A percentile compares a stretch with the other conserved stretches of the same genome.
Conservation (phyloP, 2,888 invertebrate genomes). For the Adelphocoris suturalis region DNA sequence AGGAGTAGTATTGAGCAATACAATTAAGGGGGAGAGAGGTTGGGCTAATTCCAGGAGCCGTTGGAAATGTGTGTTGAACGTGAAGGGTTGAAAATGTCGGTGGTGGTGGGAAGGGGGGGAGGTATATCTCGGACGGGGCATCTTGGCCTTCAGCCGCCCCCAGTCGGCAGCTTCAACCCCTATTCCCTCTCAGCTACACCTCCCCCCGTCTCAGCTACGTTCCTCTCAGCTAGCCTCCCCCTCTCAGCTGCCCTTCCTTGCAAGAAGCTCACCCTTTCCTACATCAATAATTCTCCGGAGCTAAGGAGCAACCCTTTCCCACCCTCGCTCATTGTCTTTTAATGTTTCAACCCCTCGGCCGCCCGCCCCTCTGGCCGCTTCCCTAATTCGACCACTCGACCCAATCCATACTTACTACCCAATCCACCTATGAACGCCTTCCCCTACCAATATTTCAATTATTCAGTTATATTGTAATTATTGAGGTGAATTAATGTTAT, state of each 20-base stretch:
- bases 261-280: conserved; percentile 56
- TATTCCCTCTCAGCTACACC: background rate
- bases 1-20: conserved; percentile 69
- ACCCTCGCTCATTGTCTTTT: conserved; percentile 70
- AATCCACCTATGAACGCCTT: background rate
- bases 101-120: background rate
- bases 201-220: background rate
- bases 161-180: background rate
- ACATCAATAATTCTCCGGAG: conserved; percentile 69
- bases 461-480: no score
- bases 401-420: conserved; percentile 42
- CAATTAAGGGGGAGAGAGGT: conserved; percentile 61
- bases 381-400: conserved; percentile 17
- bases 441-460: background rate
- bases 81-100: conserved; percentile 39
- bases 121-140: conserved; percentile 69
- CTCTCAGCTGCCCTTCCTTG: background rate
- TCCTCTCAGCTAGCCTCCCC: background rate
- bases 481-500: no score
- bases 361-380: background rate
- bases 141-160: conserved; percentile 62
- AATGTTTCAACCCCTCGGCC: conserved; percentile 55
- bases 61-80: conserved; percentile 63
- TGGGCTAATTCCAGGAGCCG: conserved; percentile 69
- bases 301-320: conserved; percentile 69